phyloP scores from a whole-genome alignment of 1,140 invertebrate species.

The Brachionus rotundiformis region DNA sequence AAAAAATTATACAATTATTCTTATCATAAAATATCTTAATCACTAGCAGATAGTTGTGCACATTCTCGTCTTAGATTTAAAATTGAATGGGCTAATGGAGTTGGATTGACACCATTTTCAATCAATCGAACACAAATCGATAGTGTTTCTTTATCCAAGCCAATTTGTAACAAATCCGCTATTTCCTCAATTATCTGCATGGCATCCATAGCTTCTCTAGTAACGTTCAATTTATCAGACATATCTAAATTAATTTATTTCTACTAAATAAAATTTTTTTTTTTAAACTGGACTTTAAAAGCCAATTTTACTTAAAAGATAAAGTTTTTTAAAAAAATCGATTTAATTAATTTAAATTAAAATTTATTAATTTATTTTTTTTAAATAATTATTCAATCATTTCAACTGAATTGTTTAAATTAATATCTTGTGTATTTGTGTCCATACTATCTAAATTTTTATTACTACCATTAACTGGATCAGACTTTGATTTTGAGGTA shows the following conservation, averaged over 20 bases:
- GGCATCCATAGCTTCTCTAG: slow-evolving; percentile 40
- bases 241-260: neutral
- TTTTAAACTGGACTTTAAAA: neutral
- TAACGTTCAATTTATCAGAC: slow-evolving; percentile 13
- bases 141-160: slow-evolving; percentile 49
- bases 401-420: slow-evolving; percentile 3
- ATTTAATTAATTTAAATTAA: neutral
- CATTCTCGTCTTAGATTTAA: slow-evolving; percentile 5
- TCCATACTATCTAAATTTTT: neutral
- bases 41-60: neutral
- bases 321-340: neutral
- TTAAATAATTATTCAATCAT: slow-evolving; percentile 27
- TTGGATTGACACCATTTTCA: slow-evolving; percentile 47
- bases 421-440: neutral
- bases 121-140: slow-evolving; percentile 46
- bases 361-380: neutral
- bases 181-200: slow-evolving; percentile 48
- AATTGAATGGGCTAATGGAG: slow-evolving; percentile 19
- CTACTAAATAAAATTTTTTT: neutral
- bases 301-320: slow-evolving; percentile 13
- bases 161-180: slow-evolving; percentile 20
- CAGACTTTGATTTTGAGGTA: neutral
- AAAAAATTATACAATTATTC: too few species aligned
- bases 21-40: too few species aligned
- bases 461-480: neutral